phyloP scores from a whole-genome alignment of 2,797 vertebrate genomes.

The Otolemur crassicaudatus region DNA sequence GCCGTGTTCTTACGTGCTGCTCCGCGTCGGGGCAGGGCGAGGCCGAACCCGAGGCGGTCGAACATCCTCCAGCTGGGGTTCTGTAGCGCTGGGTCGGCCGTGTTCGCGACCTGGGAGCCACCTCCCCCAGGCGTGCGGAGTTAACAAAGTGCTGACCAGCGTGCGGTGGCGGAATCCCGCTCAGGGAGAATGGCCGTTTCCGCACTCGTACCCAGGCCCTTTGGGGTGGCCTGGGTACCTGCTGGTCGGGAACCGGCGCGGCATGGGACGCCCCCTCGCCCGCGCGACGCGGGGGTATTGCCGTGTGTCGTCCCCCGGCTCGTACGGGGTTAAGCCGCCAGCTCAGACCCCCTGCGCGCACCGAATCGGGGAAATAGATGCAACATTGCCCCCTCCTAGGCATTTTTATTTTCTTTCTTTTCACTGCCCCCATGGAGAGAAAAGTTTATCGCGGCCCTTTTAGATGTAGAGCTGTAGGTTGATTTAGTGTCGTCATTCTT shows the following conservation, averaged over 20 bases:
- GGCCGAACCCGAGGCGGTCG: not conserved
- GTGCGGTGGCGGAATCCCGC: not conserved
- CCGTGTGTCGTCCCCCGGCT: not conserved
- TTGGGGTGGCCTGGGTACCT: slow-evolving; percentile 26
- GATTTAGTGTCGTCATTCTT: slow-evolving; percentile 69
- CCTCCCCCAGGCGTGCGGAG: not conserved
- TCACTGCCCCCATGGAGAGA: not conserved
- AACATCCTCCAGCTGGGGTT: not conserved
- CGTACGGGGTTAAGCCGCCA: not conserved
- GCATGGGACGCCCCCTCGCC: not conserved
- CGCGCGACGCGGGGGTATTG: not conserved
- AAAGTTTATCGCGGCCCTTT: slow-evolving; percentile 62
- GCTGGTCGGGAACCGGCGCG: not conserved
- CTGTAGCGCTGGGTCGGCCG: not conserved
- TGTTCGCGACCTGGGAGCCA: not conserved
- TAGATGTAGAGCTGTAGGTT: not conserved
- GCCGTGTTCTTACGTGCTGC: not conserved
- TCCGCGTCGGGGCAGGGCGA: not conserved
- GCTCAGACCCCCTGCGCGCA: not conserved
- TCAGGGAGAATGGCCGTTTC: not conserved
- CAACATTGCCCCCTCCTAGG: not conserved
- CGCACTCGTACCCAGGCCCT: not conserved
- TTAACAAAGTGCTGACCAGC: slow-evolving; percentile 61
- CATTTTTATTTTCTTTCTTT: too few relatives aligned
- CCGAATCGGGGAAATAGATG: not conserved